Evolutionary conservation across 2,797 vertebrate genomes (phyloP).

Genomic region (Phrynocephalus forsythii): DNA sequence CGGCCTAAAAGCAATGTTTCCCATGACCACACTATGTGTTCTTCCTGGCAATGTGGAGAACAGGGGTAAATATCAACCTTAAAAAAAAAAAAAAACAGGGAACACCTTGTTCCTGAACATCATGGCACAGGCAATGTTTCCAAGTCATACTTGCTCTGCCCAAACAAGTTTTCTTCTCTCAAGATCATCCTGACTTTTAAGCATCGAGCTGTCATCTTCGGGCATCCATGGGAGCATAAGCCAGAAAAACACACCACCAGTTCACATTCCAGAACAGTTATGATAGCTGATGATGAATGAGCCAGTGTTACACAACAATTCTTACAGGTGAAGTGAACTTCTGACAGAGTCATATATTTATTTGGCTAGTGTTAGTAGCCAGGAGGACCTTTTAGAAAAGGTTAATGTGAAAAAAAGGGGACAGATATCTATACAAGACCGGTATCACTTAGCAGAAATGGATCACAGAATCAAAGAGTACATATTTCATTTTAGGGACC

Average conservation of each 20-base stretch:
- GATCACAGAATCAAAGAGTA: neutral
- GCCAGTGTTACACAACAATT: conserved; percentile 63
- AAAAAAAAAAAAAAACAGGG: conserved; percentile 44
- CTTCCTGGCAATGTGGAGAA: neutral
- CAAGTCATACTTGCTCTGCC: conserved; percentile 58
- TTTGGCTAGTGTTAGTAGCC: conserved; percentile 49
- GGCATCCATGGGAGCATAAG: conserved; percentile 63
- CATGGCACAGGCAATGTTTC: conserved; percentile 56
- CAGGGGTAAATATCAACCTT: conserved; percentile 36
- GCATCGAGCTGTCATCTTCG: conserved; percentile 69
- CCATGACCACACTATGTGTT: neutral
- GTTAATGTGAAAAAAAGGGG: conserved; percentile 19
- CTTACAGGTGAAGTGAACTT: conserved; percentile 72
- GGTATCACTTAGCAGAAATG: neutral
- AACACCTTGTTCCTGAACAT: conserved; percentile 57
- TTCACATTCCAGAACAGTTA: conserved; percentile 68
- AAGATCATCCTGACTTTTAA: conserved; percentile 69
- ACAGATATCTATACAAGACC: neutral
- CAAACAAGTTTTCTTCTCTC: conserved; percentile 71
- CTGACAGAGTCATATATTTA: conserved; percentile 40
- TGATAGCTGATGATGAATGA: conserved; percentile 66
- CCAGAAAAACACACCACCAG: conserved; percentile 52
- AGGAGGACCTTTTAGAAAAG: conserved; percentile 24
- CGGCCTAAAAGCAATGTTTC: conserved; percentile 9
- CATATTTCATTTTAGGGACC: neutral